Conservation (phyloP, 2,797 vertebrate genomes). For the Lophotriccus pileatus region DNA sequence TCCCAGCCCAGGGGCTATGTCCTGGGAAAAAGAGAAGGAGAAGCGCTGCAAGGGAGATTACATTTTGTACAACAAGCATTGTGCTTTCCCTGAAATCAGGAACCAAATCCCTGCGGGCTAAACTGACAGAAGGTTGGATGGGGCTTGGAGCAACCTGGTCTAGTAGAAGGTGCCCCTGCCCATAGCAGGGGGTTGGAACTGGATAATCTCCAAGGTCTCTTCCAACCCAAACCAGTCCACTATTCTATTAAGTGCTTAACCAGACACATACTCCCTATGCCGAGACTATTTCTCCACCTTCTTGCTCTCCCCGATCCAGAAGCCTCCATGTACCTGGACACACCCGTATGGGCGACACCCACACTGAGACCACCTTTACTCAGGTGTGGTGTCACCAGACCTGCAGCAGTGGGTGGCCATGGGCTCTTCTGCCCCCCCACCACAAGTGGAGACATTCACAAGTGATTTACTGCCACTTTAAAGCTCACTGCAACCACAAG, state of each 20-base stretch:
- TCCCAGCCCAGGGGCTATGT: not conserved
- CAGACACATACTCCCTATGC: not conserved
- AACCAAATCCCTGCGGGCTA: not conserved
- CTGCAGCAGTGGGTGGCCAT: rapidly evolving
- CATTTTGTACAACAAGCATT: not conserved
- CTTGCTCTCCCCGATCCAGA: not conserved
- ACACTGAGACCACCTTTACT: not conserved
- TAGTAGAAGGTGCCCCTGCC: not conserved
- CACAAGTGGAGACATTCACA: rapidly evolving
- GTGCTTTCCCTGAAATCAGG: not conserved
- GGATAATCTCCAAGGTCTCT: not conserved
- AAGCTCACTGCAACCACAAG: not conserved
- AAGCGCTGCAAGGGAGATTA: not conserved
- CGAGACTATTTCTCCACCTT: not conserved
- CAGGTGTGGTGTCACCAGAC: not conserved
- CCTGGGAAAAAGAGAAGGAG: not conserved
- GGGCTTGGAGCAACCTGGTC: not conserved
- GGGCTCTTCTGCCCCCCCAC: not conserved
- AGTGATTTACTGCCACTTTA: not conserved
- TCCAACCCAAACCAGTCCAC: not conserved
- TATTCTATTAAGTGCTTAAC: rapidly evolving
- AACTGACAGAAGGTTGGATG: not conserved
- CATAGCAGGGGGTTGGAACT: not conserved
- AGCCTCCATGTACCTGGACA: rapidly evolving
- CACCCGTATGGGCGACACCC: not conserved